A percentile compares a stretch with the other conserved stretches of the same genome.
Conservation (phyloP, 2,888 invertebrate genomes). For the Macaria liturata region DNA sequence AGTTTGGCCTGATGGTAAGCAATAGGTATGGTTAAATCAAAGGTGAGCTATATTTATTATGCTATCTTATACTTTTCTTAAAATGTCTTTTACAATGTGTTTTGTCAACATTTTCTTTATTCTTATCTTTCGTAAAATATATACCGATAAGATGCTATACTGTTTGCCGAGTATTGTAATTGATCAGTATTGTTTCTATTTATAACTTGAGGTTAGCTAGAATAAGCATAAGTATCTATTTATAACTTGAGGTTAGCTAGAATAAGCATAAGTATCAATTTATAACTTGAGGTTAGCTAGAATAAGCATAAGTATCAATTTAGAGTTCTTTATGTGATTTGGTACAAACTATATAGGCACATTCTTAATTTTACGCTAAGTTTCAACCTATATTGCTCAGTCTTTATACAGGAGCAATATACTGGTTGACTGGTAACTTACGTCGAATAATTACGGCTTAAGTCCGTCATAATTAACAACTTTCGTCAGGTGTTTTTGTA, state of each 20-base stretch:
- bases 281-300: conserved; percentile 42
- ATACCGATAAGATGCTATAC: neutral
- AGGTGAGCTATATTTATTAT: no score
- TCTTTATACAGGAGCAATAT: conserved; percentile 6
- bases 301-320: conserved; percentile 34
- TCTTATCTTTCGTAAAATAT: no score
- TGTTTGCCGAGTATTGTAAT: conserved; percentile 26
- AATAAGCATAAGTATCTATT: conserved; percentile 38
- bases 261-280: conserved; percentile 38
- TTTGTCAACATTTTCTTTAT: no score
- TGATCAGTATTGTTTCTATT: conserved; percentile 58
- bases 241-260: conserved; percentile 42
- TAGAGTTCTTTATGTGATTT: conserved; percentile 43
- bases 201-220: conserved; percentile 42
- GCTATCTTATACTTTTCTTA: no score
- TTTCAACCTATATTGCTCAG: conserved; percentile 39
- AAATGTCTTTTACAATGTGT: no score
- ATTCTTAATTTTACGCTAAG: conserved; percentile 37
- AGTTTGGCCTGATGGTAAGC: no score
- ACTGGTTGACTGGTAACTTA: no score
- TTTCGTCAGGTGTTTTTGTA: no score
- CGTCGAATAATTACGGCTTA: no score
- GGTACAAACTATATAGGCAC: conserved; percentile 47
- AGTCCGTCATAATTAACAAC: no score
- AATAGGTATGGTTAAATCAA: no score